Evolutionary conservation across 1,140 invertebrate species (phyloP).

Genomic region (Aphaenogaster rudis): DNA sequence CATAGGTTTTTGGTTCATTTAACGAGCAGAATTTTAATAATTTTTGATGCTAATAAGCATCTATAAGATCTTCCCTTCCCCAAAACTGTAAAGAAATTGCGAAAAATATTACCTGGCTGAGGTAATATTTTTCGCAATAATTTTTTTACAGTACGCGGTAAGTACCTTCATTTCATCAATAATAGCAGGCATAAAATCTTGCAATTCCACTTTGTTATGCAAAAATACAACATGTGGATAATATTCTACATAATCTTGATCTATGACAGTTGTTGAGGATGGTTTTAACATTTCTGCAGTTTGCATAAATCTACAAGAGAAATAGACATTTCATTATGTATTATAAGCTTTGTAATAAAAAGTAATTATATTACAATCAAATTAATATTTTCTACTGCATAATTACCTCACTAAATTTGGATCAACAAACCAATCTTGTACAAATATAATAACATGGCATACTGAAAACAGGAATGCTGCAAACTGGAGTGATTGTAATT

Average conservation of each 20-base stretch:
- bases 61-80: no score
- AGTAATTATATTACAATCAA: constrained; percentile 17
- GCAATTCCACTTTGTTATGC: constrained; percentile 91
- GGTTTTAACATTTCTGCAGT: constrained; percentile 96
- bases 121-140: no score
- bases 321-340: constrained; percentile 28
- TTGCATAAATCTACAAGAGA: constrained; percentile 90
- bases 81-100: no score
- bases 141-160: not conserved
- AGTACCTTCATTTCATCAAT: constrained; percentile 90
- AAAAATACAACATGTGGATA: constrained; percentile 93
- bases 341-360: not conserved
- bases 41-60: no score
- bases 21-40: no score
- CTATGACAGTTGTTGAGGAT: constrained; percentile 89
- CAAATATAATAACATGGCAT: constrained; percentile 95
- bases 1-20: no score
- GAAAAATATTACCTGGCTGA: no score
- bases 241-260: constrained; percentile 90
- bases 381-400: constrained; percentile 8
- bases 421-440: constrained; percentile 95
- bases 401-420: constrained; percentile 90
- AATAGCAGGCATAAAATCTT: constrained; percentile 90
- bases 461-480: constrained; percentile 94
- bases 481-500: constrained; percentile 93